Conservation (phyloP, 2,113 vertebrate genomes). For the Sturnus vulgaris region DNA sequence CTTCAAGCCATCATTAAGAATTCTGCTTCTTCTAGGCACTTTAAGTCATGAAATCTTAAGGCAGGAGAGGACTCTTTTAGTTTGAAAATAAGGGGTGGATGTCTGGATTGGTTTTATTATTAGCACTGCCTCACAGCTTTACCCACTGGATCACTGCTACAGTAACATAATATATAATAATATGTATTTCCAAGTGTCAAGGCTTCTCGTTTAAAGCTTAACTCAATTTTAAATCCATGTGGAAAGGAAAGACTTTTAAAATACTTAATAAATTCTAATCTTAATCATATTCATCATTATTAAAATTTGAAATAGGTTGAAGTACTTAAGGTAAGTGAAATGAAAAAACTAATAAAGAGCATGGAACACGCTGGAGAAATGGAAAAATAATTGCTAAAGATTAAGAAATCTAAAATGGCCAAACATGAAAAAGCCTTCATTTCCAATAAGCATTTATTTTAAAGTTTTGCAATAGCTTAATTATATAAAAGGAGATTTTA, state of each 20-base stretch:
- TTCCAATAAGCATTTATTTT: conserved; percentile 34
- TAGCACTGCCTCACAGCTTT: not conserved
- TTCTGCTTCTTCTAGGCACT: not conserved
- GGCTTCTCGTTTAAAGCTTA: conserved; percentile 1
- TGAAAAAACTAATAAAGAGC: conserved; percentile 44
- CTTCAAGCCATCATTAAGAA: not conserved
- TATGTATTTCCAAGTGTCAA: not conserved
- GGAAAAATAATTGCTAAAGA: conserved; percentile 44
- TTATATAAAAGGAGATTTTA: not conserved
- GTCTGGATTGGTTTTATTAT: not conserved
- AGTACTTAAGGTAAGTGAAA: conserved; percentile 45
- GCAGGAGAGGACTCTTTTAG: not conserved
- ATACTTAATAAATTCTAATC: conserved; percentile 49
- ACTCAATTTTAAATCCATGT: conserved; percentile 34
- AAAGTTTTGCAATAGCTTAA: conserved; percentile 17
- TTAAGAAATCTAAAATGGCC: conserved; percentile 37
- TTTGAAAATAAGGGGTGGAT: not conserved
- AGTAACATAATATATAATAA: not conserved
- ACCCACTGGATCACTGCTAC: not conserved
- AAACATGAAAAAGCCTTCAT: not conserved
- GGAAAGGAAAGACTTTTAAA: conserved; percentile 37
- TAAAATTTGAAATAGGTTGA: conserved; percentile 51
- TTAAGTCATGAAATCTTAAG: not conserved
- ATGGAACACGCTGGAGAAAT: conserved; percentile 32
- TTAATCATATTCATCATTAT: conserved; percentile 53